These are phyloP conservation scores for Pyrocephalus nanus DNA, from an alignment of 2,797 vertebrate species.

Conservation along the genomic window DNA sequence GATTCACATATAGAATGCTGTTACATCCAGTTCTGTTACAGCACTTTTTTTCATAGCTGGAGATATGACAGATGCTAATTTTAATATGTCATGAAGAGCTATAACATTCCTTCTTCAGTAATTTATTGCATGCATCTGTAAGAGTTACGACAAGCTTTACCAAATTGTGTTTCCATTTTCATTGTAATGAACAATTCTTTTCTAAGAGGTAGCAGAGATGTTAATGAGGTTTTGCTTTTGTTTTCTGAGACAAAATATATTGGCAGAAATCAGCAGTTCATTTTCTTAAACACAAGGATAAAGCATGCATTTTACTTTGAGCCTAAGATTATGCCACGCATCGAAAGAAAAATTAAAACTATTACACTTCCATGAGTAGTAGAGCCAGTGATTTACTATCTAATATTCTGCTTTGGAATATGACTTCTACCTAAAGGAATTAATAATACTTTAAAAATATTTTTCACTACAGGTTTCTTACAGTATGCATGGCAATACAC, in stretches of 20 bases:
- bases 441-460: fast-evolving
- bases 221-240: background rate
- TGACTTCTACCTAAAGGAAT: background rate
- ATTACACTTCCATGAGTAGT: background rate
- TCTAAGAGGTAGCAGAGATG: background rate
- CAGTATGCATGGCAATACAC: background rate
- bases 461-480: background rate
- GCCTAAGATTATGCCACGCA: background rate
- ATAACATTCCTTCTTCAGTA: background rate
- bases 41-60: background rate
- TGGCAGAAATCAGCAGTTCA: background rate
- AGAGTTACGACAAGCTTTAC: background rate
- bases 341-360: background rate
- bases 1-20: background rate
- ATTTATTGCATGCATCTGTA: background rate
- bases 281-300: background rate
- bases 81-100: background rate
- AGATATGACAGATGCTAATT: background rate
- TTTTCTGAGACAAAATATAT: background rate
- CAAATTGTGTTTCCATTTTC: background rate
- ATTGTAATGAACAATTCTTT: background rate
- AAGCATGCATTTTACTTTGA: background rate
- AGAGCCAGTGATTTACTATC: background rate
- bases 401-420: background rate
- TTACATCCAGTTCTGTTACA: background rate